Base-by-base conservation (phyloP, 2,797 vertebrate genomes). In the Alca torda region DNA sequence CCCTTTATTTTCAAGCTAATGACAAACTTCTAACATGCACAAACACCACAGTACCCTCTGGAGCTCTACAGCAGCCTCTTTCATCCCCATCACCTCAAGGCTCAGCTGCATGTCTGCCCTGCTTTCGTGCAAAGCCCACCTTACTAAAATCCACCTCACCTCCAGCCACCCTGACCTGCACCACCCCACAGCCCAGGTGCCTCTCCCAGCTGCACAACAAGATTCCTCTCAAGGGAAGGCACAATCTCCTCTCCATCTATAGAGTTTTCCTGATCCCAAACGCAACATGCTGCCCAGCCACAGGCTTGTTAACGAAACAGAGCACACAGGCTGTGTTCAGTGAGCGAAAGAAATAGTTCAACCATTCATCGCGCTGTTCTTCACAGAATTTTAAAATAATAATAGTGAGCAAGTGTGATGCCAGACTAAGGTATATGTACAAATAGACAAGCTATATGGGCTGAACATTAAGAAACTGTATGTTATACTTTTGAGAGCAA, bases 101-200 rank as follows among this genome's bases (percentile, higher is more conserved):
- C 11, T 54, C 6, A 3, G 33, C 14, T 65, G 25, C 37, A 43
- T 41, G 26, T 41, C 50, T 74, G 14, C 8, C 11, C 24, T 35
- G 13, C 16, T 86, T 81, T 51, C 43, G 67, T 23, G 33, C 20
- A 81, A 92, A 93, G 24, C 13, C 41, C 20, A 65, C 1, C 1
- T 57, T 30, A 23, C 24, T 74, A 43, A 90, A 92, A 86, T 26
- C 33, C 19, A 50, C 45, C 50, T 37, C 54, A 76, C n/a, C 12
- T 76, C 19, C 72, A 90, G 79, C n/a, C 23, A 12, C 65, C 30
- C 19, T 0, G 0, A 8, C 1, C 3, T n/a, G 25, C 5, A 4
- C 41, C 28, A 57, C 10, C 12, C 19, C 15, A 14, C 17, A 79
- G n/a, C 18, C 41, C 1, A 2, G 37, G 50, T 26, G 16, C 23